Base-by-base conservation (phyloP, 2,797 vertebrate genomes). In the Pristis pectinata region DNA sequence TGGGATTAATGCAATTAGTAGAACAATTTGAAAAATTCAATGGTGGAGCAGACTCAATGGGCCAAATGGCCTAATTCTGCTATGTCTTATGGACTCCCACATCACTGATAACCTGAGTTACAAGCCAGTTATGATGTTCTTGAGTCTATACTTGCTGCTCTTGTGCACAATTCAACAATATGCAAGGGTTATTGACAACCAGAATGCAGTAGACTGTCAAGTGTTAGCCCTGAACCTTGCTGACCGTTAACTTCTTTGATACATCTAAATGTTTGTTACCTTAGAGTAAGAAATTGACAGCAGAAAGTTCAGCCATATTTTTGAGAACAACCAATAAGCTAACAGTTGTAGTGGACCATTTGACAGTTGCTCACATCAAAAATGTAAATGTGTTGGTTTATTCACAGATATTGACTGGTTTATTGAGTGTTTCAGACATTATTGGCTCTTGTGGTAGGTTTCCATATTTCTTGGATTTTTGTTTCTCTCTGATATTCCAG, bases 401-500 rank as follows among this genome's bases (percentile, higher is more conserved):
- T 87, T 53, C 30, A 4, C 83, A 34, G 53, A n/a, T 15, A 59
- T 59, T 87, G 80, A 83, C 80, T 3, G 53, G 56, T 30, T 24
- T 61, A 56, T n/a, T 15, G 82, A 53, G 56, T 61, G 85, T n/a
- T 61, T 37, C 34, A 89, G n/a, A 27, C 13, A n/a, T 34, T 56
- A 2, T 41, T 72, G 34, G 9, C 34, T 11, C 30, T 74, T 34
- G 9, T 8, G n/a, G n/a, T n/a, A n/a, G n/a, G n/a, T n/a, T n/a
- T 80, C 8, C n/a, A n/a, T n/a, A n/a, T 24, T 74, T 74, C 70
- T 74, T 24, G 70, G 4, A 74, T 24, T 6, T 74, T 74, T 74
- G 22, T 74, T 24, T 30, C 59, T 8, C 49, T 67, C n/a, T 41
- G n/a, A 67, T n/a, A 67, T 49, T 87, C 4, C 96, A 99, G 99